Base-by-base conservation (phyloP, 2,888 invertebrate species). In the Epinotia bilunana region DNA sequence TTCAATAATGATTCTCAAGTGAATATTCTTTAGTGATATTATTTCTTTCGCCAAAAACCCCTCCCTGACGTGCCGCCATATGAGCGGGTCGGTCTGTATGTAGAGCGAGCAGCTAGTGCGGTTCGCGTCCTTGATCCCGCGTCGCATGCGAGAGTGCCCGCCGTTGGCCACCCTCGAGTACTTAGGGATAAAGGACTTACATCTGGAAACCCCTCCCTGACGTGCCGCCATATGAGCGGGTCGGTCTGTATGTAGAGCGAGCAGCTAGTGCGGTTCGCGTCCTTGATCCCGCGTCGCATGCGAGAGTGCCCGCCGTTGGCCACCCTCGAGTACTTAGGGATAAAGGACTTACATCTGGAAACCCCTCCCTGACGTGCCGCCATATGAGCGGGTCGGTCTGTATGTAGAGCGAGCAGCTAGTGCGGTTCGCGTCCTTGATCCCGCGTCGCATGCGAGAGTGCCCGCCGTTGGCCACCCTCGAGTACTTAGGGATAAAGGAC, bases 301-400 rank as follows among this genome's bases (percentile, higher is more conserved):
- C 96, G 92, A 83, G 89, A 89, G 83, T 95, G 95, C 81, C 94
- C 94, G 81, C 90, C 91, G 88, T 98, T 98, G 78, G 97, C 97
- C 83, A 97, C 96, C 83, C 96, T 95, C 73, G 97, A 95, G 87
- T 98, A 98, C 89, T 97, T 49, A 49, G 16, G n/a, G 49, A 16
- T 3, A 69, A 64, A 77, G 70, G 75, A 91, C 94, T 95, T 90
- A 98, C 98, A 95, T 97, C 97, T 75, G 96, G 96, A 85, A 97
- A 96, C 76, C 96, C 96, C 85, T 96, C 97, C 82, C 97, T 95
- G 84, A 99, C 98, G 88, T 99, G 98, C 86, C 97, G 96, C 98
- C 99, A 99, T 89, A 99, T 97, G 81, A 99, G 96, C 80, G 99
- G 99, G 95, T 99, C 99, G 28, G 99, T 99, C 94, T 99, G 99